Evolutionary conservation across 2,888 invertebrate species (phyloP), one percentile per base, ranked within the genome.

Genomic region (Diarsia brunnea): DNA sequence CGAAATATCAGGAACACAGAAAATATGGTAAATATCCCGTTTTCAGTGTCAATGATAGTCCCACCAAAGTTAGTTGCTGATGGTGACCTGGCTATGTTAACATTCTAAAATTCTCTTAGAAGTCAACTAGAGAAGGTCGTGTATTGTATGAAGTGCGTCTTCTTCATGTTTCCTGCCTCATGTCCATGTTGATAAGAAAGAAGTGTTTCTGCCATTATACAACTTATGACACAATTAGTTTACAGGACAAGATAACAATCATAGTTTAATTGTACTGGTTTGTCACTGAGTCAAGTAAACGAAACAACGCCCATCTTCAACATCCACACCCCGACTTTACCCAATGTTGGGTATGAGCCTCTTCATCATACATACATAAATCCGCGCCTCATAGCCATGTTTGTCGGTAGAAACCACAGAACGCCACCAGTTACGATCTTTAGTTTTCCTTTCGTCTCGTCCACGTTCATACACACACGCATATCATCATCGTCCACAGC

Each of bases 201-300:
- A 63, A 31, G 21, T 74, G 45, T 53, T 58, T 47, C 31, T 47
- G 45, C 24, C 45, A 21, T 67, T 69, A 69, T 49, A 51, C 12
- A 65, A 81, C 31, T 67, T 65, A 65, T 69, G 77, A 55, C 75
- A 81, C 64, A 55, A 21, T 71, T 65, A 75, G 82, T 81, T 81
- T 55, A 65, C 55, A 69, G n/a, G 51, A 45, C 51, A 19, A 68
- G 73, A 82, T 83, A 83, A 82, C 63, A 78, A 53, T 51, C 38
- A 45, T 65, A 65, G 47, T 75, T 49, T 45, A 49, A 68, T 70
- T 65, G 55, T 38, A 49, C 64, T 61, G 66, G 53, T 73, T 45
- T 58, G 61, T 69, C 43, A 69, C 51, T 55, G 58, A 53, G 38
- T n/a, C 47, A 74, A 27, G 45, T 53, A 53, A 76, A 27, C 19